Evolutionary conservation across 2,797 vertebrate genomes (phyloP).

Genomic region (Crenuchus spilurus): DNA sequence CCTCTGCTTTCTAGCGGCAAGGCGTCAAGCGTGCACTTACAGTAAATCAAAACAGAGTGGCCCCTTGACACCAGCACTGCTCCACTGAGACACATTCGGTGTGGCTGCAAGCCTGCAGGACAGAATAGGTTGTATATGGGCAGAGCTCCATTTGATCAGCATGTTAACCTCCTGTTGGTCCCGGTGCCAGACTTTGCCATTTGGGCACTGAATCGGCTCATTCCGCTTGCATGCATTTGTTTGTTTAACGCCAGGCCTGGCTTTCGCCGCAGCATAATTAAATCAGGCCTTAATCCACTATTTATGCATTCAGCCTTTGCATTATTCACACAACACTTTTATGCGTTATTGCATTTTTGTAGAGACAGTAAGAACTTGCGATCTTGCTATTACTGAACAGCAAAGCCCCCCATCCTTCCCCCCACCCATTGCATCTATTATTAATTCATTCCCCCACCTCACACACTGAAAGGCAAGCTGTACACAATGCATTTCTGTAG

Average conservation of each 20-base stretch:
- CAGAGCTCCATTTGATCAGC: conserved; percentile 65
- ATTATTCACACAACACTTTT: conserved; percentile 82
- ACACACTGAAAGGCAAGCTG: conserved; percentile 46
- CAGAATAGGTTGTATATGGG: conserved; percentile 46
- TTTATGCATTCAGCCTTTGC: conserved; percentile 79
- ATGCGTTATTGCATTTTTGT: conserved; percentile 78
- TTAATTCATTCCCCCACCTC: conserved; percentile 70
- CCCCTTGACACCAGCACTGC: background rate
- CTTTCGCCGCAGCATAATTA: conserved; percentile 77
- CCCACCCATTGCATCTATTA: conserved; percentile 73
- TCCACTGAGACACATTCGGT: background rate
- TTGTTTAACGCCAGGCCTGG: conserved; percentile 71
- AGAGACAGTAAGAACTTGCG: conserved; percentile 69
- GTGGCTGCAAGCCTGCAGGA: conserved; percentile 14
- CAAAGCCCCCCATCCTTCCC: conserved; percentile 46
- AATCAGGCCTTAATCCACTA: conserved; percentile 81
- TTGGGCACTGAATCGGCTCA: conserved; percentile 66
- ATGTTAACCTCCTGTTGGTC: conserved; percentile 61
- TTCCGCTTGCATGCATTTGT: conserved; percentile 71
- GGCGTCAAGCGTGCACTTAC: conserved; percentile 11
- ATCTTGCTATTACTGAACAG: conserved; percentile 71
- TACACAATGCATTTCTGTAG: conserved; percentile 65
- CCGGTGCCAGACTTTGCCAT: conserved; percentile 63
- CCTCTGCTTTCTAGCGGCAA: conserved; percentile 2
- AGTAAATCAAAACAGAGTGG: conserved; percentile 9